Percentiles rank a stretch among this genome's conserved stretches.
phyloP scores from a whole-genome alignment of 2,888 invertebrate species.

The Trissonchulus latispiculum region DNA sequence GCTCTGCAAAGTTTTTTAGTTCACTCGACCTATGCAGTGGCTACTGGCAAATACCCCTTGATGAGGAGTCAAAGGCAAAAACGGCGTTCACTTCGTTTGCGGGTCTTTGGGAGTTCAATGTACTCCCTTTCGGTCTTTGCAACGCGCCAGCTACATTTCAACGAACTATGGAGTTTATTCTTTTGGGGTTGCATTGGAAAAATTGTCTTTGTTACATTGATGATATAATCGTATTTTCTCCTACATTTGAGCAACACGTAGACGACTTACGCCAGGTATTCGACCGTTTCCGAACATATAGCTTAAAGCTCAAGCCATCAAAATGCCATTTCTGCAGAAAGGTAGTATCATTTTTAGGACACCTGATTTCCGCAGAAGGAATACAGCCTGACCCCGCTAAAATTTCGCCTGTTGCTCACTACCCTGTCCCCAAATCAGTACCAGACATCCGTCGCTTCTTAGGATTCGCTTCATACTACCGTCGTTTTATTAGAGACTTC shows the following conservation, averaged over 20 bases:
- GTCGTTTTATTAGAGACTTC: constrained; percentile 7
- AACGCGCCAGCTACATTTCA: background rate
- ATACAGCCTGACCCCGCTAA: constrained; percentile 7
- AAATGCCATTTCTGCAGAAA: constrained; percentile 9
- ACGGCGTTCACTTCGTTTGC: background rate
- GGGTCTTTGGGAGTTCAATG: constrained; percentile 4
- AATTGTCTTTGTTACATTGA: constrained; percentile 6
- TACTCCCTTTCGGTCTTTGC: constrained; percentile 4
- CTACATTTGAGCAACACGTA: too few species aligned
- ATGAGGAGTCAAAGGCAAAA: background rate
- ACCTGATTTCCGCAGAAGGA: constrained; percentile 10
- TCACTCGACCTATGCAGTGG: constrained; percentile 20
- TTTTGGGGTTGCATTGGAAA: constrained; percentile 13
- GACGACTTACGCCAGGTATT: background rate
- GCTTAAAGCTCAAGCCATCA: constrained; percentile 4
- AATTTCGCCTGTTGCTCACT: background rate
- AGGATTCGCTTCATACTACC: constrained; percentile 16
- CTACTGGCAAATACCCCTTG: constrained; percentile 19
- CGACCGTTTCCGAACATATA: background rate
- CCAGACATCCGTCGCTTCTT: constrained; percentile 8
- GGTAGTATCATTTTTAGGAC: background rate
- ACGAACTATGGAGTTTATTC: background rate
- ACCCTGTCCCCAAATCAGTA: background rate
- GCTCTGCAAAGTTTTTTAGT: background rate
- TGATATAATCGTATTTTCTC: background rate